phyloP scores from a whole-genome alignment of 2,113 vertebrate genomes.

The Donacobius atricapilla region DNA sequence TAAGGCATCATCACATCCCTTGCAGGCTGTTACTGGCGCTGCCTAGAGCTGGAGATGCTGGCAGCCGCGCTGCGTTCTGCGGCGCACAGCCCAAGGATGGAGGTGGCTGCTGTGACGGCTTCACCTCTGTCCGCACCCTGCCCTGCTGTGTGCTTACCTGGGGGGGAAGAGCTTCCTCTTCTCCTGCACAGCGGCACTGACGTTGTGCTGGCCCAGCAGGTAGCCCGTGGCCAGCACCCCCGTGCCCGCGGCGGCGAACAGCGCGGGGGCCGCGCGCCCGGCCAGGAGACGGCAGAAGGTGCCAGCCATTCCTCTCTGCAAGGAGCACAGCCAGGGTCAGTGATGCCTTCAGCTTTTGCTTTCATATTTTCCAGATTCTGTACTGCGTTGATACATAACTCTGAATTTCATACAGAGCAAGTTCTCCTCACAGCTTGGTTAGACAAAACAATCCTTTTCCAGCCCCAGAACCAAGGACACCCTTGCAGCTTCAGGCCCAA shows the following conservation, averaged over 20 bases:
- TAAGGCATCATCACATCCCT: neutral
- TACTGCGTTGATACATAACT: neutral
- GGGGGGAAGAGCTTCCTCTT: conserved; percentile 81
- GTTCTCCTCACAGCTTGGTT: neutral
- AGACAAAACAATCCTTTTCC: neutral
- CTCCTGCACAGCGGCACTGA: conserved; percentile 72
- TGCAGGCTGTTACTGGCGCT: neutral
- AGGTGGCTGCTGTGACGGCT: neutral
- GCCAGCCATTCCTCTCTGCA: conserved; percentile 78
- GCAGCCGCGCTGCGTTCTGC: neutral
- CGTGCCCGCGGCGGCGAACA: conserved; percentile 79
- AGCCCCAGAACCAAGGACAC: neutral
- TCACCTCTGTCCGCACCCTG: no score
- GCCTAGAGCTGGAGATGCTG: neutral
- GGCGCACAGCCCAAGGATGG: neutral
- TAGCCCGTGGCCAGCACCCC: conserved; percentile 81
- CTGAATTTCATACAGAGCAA: neutral
- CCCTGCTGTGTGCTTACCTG: conserved; percentile 69
- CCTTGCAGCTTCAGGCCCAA: neutral
- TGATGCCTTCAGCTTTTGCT: neutral
- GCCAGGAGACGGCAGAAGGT: conserved; percentile 83
- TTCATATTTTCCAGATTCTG: neutral
- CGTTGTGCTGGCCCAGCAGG: conserved; percentile 75
- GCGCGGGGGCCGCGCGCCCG: conserved; percentile 77
- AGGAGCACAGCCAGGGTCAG: neutral